Evolutionary conservation across 2,113 vertebrate species (phyloP), one percentile per base, ranked within the genome.

Genomic region (Nannobrachium achirus): DNA sequence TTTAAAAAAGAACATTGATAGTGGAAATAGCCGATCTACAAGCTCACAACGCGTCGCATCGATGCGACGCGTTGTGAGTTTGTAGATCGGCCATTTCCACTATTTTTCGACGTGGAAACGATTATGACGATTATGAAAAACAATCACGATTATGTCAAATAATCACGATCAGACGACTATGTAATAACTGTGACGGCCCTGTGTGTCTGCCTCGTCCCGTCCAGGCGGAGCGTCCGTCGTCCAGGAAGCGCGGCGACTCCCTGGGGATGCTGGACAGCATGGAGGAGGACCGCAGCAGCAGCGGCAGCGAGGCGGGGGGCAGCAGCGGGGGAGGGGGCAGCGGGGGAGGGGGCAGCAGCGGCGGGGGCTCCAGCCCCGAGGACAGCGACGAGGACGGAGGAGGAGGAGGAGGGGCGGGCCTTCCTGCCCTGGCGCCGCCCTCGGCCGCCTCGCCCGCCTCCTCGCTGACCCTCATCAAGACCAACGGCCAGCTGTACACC

Each of bases 401-500:
- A 1, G 73, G 53, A 25, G 71, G 56, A 40, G 71, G 52, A 14
- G 45, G 7, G 73, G 59, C 33, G 61, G 68, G 3, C 38, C 59
- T 13, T 2, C 73, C 25, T 14, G 79, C 61, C 0, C 78, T 77
- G 41, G 53, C 38, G 13, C 9, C 71, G 6, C 40, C 40, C 57
- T 13, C 66, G 33, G 16, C 66, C 1, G 83, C 93, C 74, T 92
- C 95, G 68, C 91, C 95, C n/a, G n/a, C n/a, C 66, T 94, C 95
- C 1, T 93, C 88, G 67, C 93, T 99, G 80, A 97, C 96, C 0
- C 95, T 98, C 81, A 97, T 99, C 89, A 98, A 96, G 93, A 98
- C 96, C 80, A 98, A 98, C 83, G 97, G 97, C n/a, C 97, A 99
- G 82, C 93, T 98, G 72, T 99, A 99, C 91, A 98, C 95, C 11